Base-by-base conservation (phyloP, 2,888 invertebrate species). In the Aricia artaxerxes region DNA sequence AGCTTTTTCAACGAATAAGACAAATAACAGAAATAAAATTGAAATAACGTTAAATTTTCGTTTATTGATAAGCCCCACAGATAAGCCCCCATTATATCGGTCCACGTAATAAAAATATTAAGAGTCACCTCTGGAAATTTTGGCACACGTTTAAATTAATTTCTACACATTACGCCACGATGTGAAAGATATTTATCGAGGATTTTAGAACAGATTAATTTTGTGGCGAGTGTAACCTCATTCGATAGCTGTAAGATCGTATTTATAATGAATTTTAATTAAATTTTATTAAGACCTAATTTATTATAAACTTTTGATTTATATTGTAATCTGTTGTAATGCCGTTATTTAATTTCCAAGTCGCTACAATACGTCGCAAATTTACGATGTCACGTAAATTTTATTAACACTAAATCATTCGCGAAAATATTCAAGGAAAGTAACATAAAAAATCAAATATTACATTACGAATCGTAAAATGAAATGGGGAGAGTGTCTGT, bases 201-300 rank as follows among this genome's bases (percentile, higher is more conserved):
- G 76, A 3, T 76, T 75, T 76, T 53, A n/a, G 76, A 76, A 75
- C 44, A 75, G 24, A 53, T 76, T 76, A 57, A 76, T 76, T 76
- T 69, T 35, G 76, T 57, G 53, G 76, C 53, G 16, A 1, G 31
- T 31, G 31, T 31, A 76, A 76, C 76, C 76, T 76, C 76, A 76
- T 76, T 76, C 49, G 16, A 53, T 76, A 76, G 57, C 16, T 9
- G 53, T 76, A 76, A 76, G 76, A 53, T 76, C 76, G 76, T 76
- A 76, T 76, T 76, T 57, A 76, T 76, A 76, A 76, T 35, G 35
- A 57, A 76, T 76, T 73, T 73, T 73, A 38, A 57, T 16, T 76
- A 35, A 53, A 76, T 38, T 35, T 57, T 16, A 76, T 76, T 49
- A 49, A 38, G 31, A 16, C 2, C 75, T 75, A 75, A 75, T 75